A percentile compares a stretch with the other conserved stretches of the same genome.
Conservation (phyloP, 2,888 invertebrate species). For the Bombylius discolor region DNA sequence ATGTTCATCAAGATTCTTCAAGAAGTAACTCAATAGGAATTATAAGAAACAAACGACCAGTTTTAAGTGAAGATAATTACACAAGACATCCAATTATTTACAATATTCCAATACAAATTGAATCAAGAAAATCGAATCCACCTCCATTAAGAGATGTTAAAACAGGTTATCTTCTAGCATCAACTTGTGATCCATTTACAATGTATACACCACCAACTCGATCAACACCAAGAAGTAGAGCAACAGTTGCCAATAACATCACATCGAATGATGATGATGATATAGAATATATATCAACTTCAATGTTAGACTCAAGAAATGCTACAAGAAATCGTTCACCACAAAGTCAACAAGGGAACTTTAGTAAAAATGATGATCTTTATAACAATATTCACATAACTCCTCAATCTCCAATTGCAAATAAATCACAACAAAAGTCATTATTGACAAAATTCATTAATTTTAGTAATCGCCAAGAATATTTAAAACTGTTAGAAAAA, state of each 20-base stretch:
- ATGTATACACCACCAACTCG: neutral
- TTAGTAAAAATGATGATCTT: neutral
- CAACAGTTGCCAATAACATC: neutral
- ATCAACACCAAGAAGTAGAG: too few relatives aligned
- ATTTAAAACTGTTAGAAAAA: conserved; percentile 39
- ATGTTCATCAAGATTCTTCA: neutral
- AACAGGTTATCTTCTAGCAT: conserved; percentile 20
- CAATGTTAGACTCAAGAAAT: neutral
- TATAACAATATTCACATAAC: neutral
- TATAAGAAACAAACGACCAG: neutral
- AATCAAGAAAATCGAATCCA: conserved; percentile 14
- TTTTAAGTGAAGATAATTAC: neutral
- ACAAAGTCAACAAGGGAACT: neutral
- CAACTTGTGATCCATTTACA: conserved; percentile 15
- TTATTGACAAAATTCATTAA: conserved; percentile 42
- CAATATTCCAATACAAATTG: conserved; percentile 21
- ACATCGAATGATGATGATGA: neutral
- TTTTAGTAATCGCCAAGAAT: conserved; percentile 44
- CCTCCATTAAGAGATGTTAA: conserved; percentile 21
- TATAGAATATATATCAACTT: too few relatives aligned
- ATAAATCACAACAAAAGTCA: conserved; percentile 5
- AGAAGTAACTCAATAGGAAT: neutral
- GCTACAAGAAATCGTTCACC: neutral
- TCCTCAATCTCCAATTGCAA: neutral
- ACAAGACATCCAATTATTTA: conserved; percentile 8